Conservation (phyloP, 2,113 vertebrate genomes). For the Upupa epops region DNA sequence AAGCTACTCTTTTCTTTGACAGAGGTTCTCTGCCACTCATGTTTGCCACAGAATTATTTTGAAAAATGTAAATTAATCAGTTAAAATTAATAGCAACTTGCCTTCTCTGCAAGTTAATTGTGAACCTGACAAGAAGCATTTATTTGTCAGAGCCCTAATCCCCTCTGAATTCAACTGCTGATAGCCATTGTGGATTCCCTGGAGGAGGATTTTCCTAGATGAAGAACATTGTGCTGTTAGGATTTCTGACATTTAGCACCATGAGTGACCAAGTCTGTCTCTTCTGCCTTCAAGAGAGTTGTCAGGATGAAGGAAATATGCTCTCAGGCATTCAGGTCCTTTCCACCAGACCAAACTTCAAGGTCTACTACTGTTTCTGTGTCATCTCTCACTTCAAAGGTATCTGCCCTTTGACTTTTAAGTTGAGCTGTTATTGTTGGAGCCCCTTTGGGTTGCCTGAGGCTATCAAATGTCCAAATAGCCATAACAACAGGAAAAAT, state of each 20-base stretch:
- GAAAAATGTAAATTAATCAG: background rate
- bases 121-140: background rate
- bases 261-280: background rate
- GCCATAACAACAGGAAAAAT: constrained; percentile 42
- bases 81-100: background rate
- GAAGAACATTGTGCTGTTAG: background rate
- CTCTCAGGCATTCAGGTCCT: background rate
- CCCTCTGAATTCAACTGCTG: background rate
- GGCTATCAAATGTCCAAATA: constrained; percentile 33
- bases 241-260: background rate
- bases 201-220: background rate
- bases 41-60: background rate
- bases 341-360: background rate
- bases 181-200: background rate
- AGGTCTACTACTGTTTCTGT: constrained; percentile 5
- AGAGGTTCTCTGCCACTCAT: background rate
- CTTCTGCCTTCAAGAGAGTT: background rate
- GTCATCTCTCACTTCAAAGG: constrained; percentile 39
- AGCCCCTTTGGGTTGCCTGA: background rate
- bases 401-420: constrained; percentile 43
- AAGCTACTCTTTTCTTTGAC: background rate
- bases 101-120: background rate
- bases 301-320: background rate
- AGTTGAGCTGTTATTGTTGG: constrained; percentile 17
- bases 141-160: background rate